Base-by-base conservation (phyloP, 2,113 vertebrate genomes). In the Amphilophus citrinellus region DNA sequence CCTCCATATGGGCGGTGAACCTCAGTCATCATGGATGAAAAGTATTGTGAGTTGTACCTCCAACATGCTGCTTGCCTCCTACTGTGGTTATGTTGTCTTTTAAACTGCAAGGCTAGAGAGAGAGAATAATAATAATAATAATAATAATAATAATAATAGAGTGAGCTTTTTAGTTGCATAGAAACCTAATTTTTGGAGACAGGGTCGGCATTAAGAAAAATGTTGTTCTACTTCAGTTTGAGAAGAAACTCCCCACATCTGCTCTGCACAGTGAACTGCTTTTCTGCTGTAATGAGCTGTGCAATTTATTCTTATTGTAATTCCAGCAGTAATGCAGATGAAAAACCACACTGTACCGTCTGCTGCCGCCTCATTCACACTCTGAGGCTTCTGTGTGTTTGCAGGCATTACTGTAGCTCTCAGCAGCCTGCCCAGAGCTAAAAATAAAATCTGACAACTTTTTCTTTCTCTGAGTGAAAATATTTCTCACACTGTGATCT, bases 361-460 rank as follows among this genome's bases (percentile, higher is more conserved):
- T n/a, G 22, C 39, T 61, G 39, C 71, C 56, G 27, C 22, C 7
- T 82, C 20, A 1, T 27, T 63, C 14, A 42, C 58, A 20, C 37
- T 2, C 50, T 42, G 15, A 47, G 13, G 63, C 62, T 24, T 4
- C 53, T 42, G 14, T 66, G 57, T 53, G 58, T 58, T 35, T 71
- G 11, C n/a, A 39, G 58, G 66, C 47, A 39, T 61, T 1, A 71
- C 65, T 13, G 65, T 1, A 62, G 27, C 61, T 47, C 18, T 77
- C 77, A 59, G 1, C 71, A 79, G 59, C n/a, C 39, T 57, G 56
- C 62, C 18, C 37, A 61, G 27, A 68, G 60, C 77, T 78, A 83
- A 85, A 83, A 65, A 81, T 75, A 65, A 66, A 62, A 68, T 20
- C 44, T 61, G 66, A 57, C 77, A 83, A 39, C 39, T 32, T 57